These are phyloP conservation scores for Opisthocomus hoazin DNA, from an alignment of 2,113 vertebrate genomes.

Conservation along the genomic window DNA sequence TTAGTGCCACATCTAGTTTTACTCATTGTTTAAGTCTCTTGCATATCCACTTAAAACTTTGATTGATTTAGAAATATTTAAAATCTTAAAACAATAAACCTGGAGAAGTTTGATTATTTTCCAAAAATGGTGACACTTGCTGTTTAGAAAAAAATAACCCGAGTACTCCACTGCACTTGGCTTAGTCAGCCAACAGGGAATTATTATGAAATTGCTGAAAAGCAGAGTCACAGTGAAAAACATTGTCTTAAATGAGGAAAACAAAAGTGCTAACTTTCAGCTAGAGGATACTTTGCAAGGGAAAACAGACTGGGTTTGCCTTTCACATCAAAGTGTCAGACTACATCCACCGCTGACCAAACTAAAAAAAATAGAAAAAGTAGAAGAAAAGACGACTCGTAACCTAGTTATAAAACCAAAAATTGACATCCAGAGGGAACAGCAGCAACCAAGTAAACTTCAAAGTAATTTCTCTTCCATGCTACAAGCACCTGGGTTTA, in stretches of 20 bases:
- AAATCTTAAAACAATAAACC: neutral
- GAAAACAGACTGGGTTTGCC: neutral
- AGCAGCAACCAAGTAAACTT: slow-evolving; percentile 13
- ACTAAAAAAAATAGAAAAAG: neutral
- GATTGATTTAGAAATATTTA: neutral
- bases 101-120: neutral
- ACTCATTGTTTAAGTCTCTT: neutral
- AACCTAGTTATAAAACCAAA: slow-evolving; percentile 5
- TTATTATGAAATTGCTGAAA: neutral
- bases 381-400: neutral
- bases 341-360: neutral
- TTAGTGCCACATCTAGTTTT: neutral
- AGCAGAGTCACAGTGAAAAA: neutral
- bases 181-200: neutral
- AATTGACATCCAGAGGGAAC: slow-evolving; percentile 17
- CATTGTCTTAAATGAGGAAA: neutral
- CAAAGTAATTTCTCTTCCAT: slow-evolving; percentile 17
- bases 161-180: neutral
- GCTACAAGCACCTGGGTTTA: neutral
- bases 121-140: neutral
- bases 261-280: neutral
- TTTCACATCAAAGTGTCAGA: neutral
- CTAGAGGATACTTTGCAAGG: neutral
- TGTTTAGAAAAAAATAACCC: neutral
- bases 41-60: neutral